A percentile compares a stretch with the other conserved stretches of the same genome.
Conservation (phyloP, 2,888 invertebrate genomes). For the Agrochola litura region DNA sequence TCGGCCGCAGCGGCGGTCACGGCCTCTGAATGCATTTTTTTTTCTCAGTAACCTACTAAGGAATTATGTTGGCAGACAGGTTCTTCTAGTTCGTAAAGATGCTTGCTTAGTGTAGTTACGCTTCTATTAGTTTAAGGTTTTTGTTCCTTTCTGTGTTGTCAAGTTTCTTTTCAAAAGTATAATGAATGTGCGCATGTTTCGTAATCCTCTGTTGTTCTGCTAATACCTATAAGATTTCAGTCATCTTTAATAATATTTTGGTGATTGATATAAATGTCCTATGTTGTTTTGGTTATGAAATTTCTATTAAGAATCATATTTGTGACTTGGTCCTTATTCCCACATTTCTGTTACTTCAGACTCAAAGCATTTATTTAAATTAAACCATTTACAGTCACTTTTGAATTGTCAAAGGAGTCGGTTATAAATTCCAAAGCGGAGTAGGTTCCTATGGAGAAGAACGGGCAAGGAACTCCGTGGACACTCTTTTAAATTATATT, state of each 20-base stretch:
- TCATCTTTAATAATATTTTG: neutral
- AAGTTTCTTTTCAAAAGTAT: constrained; percentile 25
- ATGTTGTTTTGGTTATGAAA: neutral
- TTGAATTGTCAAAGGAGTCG: too few relatives aligned
- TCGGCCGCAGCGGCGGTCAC: constrained; percentile 75
- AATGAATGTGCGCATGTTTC: neutral
- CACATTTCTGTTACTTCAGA: neutral
- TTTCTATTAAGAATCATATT: too few relatives aligned
- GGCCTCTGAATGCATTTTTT: constrained; percentile 76
- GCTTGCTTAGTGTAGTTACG: constrained; percentile 38
- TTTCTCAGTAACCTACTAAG: constrained; percentile 82
- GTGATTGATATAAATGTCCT: neutral
- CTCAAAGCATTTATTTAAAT: neutral
- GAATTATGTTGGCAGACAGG: constrained; percentile 74
- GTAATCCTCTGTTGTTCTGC: neutral
- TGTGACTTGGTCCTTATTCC: neutral
- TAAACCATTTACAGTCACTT: neutral
- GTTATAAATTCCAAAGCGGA: neutral
- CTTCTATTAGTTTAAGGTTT: constrained; percentile 35
- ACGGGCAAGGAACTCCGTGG: too few relatives aligned
- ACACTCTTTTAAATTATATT: neutral
- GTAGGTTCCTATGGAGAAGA: neutral
- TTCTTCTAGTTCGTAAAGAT: constrained; percentile 65
- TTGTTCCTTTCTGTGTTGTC: constrained; percentile 4
- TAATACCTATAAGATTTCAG: constrained; percentile 3